These are phyloP conservation scores for Morpho achilles DNA, from an alignment of 2,888 invertebrate genomes.

Conservation along the genomic window DNA sequence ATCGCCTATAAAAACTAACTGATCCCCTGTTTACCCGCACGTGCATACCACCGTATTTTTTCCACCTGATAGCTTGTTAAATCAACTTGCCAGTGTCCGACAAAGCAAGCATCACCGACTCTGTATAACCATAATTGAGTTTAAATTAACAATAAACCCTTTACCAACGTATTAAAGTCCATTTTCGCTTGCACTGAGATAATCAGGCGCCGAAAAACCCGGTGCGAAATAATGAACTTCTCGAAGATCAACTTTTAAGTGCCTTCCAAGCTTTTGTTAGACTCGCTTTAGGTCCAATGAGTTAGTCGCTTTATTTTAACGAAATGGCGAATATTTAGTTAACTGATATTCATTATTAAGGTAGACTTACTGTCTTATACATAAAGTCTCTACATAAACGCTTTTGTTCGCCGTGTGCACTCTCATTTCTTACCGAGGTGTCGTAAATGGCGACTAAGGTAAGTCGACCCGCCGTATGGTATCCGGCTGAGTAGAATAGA, in stretches of 20 bases:
- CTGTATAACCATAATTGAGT: not conserved
- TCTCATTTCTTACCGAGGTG: no score
- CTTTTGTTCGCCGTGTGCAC: no score
- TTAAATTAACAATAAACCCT: slow-evolving; percentile 1
- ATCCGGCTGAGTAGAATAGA: no score
- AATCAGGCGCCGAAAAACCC: slow-evolving; percentile 13
- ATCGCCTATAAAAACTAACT: not conserved
- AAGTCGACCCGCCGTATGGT: no score
- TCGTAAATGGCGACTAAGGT: no score
- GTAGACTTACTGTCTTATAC: no score
- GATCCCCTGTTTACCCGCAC: slow-evolving; percentile 15
- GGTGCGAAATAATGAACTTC: slow-evolving; percentile 15
- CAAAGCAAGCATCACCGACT: slow-evolving; percentile 23
- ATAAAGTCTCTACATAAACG: no score
- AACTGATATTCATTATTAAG: slow-evolving; percentile 1
- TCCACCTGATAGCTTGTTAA: slow-evolving; percentile 29
- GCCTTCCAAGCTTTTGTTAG: slow-evolving; percentile 12
- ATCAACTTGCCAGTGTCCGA: slow-evolving; percentile 29
- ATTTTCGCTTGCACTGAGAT: slow-evolving; percentile 7
- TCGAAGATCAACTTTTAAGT: slow-evolving; percentile 16
- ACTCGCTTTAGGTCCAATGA: slow-evolving; percentile 11
- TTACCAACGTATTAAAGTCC: not conserved
- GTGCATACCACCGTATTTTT: slow-evolving; percentile 21
- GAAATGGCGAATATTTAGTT: slow-evolving; percentile 11
- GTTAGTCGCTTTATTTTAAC: slow-evolving; percentile 14